These are phyloP conservation scores for Hemicentrotus pulcherrimus DNA, from an alignment of 35 echinoderm and acorn worm genomes.

Conservation along the genomic window DNA sequence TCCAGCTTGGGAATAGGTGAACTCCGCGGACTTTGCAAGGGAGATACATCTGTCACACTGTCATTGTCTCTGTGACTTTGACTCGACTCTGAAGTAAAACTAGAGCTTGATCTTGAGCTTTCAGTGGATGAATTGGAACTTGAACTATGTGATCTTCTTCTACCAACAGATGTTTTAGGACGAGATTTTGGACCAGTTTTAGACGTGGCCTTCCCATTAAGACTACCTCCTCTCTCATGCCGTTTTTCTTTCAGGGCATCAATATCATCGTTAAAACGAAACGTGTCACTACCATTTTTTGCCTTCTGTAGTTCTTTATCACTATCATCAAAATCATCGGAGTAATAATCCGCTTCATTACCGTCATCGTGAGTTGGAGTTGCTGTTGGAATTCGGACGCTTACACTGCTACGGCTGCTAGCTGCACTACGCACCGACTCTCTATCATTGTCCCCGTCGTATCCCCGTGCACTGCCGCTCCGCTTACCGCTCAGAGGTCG, in stretches of 20 bases:
- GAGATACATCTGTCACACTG: constrained; percentile 97
- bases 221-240: not conserved
- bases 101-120: constrained; percentile 7
- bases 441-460: constrained; percentile 21
- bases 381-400: constrained; percentile 80
- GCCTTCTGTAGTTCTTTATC: constrained; percentile 25
- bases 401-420: constrained; percentile 80
- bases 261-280: constrained; percentile 43
- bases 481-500: constrained; percentile 41
- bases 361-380: constrained; percentile 50
- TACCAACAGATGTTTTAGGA: constrained; percentile 53
- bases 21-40: constrained; percentile 82
- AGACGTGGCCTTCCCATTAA: not conserved
- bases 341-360: constrained; percentile 63
- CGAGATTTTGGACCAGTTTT: constrained; percentile 25
- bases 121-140: constrained; percentile 21
- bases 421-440: constrained; percentile 61
- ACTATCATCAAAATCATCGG: constrained; percentile 46
- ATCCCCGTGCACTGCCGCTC: constrained; percentile 28
- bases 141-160: constrained; percentile 50
- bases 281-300: constrained; percentile 29
- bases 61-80: constrained; percentile 72
- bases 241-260: not conserved
- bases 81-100: constrained; percentile 65
- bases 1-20: constrained; percentile 60